Base-by-base conservation (phyloP, 2,113 vertebrate genomes). In the Rhabdomys dilectus region DNA sequence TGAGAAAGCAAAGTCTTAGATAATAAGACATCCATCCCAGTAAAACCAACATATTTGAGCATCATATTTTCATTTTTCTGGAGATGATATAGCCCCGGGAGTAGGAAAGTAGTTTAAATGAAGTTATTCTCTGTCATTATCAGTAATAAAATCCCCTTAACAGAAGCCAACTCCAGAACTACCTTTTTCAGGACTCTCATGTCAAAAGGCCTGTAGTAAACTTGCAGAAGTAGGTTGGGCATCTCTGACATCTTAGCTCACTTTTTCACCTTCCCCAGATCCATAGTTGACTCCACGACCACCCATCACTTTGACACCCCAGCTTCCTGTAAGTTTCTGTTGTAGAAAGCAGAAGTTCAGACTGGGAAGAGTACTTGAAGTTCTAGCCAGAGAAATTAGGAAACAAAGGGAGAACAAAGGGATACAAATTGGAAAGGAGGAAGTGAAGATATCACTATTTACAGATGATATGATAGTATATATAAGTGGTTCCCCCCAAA, bases 21-120 rank as follows among this genome's bases (percentile, higher is more conserved):
- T 42, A 88, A 87, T 21, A 81, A 91, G 91, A 75, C 21, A 86
- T 60, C 34, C 7, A 70, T 68, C 53, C 26, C 68, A 68, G 66
- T 56, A 91, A 97, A 93, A 78, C 42, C 66, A 93, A 91, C 12
- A 64, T 51, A 81, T 29, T 64, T 68, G 45, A 72, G 58, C 66
- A 93, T 73, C 24, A 17, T 3, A 12, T 70, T 93, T 81, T 73
- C 66, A 85, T 64, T 66, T 48, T 86, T 11, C 66, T 72, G 9
- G 4, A 34, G 7, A 87, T 39, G 0, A 24, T 58, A 2, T n/a
- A 56, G 2, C 24, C 39, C 89, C 24, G 24, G n/a, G 81, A 29
- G 48, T 73, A 89, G 60, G 58, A 39, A 78, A 53, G 45, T 48
- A 82, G 75, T 42, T 93, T 75, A 68, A 76, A 73, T 81, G 45